phyloP scores from a whole-genome alignment of 2,797 vertebrate genomes.

The Peromyscus aztecus region DNA sequence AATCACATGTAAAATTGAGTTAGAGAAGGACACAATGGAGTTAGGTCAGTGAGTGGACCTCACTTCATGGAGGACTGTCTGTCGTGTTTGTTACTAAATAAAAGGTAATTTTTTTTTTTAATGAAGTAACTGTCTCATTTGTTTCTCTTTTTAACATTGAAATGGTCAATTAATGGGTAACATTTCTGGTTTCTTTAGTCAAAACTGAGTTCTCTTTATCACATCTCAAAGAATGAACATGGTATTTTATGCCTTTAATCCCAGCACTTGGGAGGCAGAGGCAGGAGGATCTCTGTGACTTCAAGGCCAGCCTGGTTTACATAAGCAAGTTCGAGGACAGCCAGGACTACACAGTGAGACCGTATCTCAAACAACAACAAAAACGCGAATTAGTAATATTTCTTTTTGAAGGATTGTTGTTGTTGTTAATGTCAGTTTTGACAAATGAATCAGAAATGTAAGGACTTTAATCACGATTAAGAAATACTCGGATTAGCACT shows the following conservation, averaged over 20 bases:
- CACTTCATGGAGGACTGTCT: background rate
- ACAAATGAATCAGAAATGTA: constrained; percentile 29
- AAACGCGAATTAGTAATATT: background rate
- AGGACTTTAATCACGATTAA: constrained; percentile 37
- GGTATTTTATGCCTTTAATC: background rate
- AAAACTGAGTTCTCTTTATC: background rate
- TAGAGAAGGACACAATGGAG: background rate
- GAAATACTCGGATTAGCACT: background rate
- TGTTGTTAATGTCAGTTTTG: background rate
- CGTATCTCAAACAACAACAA: background rate
- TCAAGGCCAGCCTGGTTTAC: background rate
- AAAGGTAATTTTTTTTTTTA: constrained; percentile 47
- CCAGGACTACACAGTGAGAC: background rate
- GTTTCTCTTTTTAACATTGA: background rate
- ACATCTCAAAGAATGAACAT: background rate
- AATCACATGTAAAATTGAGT: background rate
- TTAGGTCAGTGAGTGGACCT: background rate
- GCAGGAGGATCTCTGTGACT: background rate
- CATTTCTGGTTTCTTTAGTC: background rate
- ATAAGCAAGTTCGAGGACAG: background rate
- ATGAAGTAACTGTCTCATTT: constrained; percentile 21
- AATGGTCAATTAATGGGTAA: background rate
- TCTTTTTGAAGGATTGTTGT: background rate
- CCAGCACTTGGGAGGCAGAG: background rate
- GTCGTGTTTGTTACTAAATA: constrained; percentile 30